phyloP scores from a whole-genome alignment of 2,888 invertebrate species.

The Microplitis manilae region DNA sequence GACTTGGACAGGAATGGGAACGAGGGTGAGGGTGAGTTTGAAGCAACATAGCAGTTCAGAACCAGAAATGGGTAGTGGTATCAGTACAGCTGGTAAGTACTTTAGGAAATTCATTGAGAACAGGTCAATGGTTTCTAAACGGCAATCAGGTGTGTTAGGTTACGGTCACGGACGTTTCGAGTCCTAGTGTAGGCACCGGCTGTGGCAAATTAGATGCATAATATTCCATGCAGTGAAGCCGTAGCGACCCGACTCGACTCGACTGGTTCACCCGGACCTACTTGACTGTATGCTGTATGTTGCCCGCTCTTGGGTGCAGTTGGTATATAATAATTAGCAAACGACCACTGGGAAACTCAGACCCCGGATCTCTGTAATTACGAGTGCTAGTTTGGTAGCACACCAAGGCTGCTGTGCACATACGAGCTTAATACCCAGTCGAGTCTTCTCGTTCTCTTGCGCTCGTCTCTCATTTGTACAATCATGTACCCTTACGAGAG shows the following conservation, averaged over 20 bases:
- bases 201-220: slow-evolving; percentile 46
- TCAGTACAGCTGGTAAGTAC: background rate
- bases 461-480: background rate
- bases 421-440: slow-evolving; percentile 38
- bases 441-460: slow-evolving; percentile 11
- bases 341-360: slow-evolving; percentile 39
- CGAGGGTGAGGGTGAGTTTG: background rate
- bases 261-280: too few relatives aligned
- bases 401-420: slow-evolving; percentile 5
- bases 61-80: background rate
- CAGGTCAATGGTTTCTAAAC: slow-evolving; percentile 9
- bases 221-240: slow-evolving; percentile 38
- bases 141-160: slow-evolving; percentile 36
- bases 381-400: slow-evolving; percentile 41
- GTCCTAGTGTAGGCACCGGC: slow-evolving; percentile 25
- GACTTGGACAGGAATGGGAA: background rate
- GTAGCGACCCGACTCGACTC: slow-evolving; percentile 38
- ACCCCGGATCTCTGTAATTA: slow-evolving; percentile 41
- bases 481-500: slow-evolving; percentile 18
- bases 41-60: background rate
- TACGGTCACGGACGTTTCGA: slow-evolving; percentile 22
- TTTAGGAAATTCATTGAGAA: slow-evolving; percentile 16
- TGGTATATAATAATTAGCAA: slow-evolving; percentile 46
- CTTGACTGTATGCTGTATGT: too few relatives aligned
- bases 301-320: slow-evolving; percentile 29